Evolutionary conservation across 2,888 invertebrate genomes (phyloP).

Genomic region (Drosophila emarginata): DNA sequence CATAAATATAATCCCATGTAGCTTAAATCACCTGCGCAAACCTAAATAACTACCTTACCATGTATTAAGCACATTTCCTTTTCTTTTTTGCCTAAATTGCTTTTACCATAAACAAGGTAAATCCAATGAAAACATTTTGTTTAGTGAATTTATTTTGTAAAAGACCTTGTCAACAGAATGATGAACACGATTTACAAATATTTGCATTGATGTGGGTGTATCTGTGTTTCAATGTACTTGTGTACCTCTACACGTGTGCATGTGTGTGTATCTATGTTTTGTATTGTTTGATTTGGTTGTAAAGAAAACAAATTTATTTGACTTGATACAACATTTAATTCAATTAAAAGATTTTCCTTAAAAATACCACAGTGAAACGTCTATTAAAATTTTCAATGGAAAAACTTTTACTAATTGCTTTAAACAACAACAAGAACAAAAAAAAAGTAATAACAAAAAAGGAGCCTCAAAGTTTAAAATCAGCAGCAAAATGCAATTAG

Average conservation of each 20-base stretch:
- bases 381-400: constrained; percentile 12
- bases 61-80: not conserved
- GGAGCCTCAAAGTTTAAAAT: constrained; percentile 32
- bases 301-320: constrained; percentile 10
- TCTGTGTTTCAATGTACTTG: constrained; percentile 19
- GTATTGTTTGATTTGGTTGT: constrained; percentile 43
- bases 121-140: constrained; percentile 65
- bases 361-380: not conserved
- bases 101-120: constrained; percentile 56
- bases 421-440: constrained; percentile 55
- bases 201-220: constrained; percentile 43
- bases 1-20: not conserved
- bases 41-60: not conserved
- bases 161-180: constrained; percentile 72
- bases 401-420: constrained; percentile 62
- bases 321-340: constrained; percentile 52
- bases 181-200: constrained; percentile 70
- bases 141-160: constrained; percentile 69
- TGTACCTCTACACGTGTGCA: constrained; percentile 8
- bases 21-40: not conserved
- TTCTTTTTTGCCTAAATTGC: constrained; percentile 20
- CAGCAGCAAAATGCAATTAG: constrained; percentile 63
- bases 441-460: constrained; percentile 43
- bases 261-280: constrained; percentile 27
- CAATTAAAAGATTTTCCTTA: constrained; percentile 44